Conservation (phyloP, 37 sponge, comb jelly and placozoan species). For the Mnemiopsis leidyi region DNA sequence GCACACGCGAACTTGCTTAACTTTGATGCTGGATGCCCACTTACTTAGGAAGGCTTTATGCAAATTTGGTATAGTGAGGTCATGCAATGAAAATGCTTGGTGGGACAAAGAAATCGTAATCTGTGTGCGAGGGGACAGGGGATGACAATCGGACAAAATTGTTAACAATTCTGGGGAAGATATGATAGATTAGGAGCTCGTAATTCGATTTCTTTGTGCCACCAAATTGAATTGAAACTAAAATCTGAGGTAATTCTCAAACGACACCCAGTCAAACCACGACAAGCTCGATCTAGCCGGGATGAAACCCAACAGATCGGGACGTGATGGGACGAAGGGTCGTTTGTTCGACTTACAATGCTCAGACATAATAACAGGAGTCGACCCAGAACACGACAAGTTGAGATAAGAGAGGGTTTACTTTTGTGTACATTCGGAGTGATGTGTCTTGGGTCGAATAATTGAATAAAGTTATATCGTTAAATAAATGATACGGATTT, state of each 20-base stretch:
- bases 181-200: too few relatives aligned
- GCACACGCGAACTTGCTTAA: background rate
- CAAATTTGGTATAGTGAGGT: background rate
- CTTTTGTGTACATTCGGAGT: background rate
- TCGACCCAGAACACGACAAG: background rate
- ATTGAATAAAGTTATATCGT: background rate
- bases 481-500: background rate
- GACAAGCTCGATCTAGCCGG: background rate
- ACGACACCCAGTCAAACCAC: background rate
- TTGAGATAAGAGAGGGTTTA: background rate
- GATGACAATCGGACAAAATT: too few relatives aligned
- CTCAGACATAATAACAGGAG: background rate
- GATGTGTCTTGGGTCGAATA: background rate
- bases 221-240: background rate
- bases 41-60: constrained; percentile 19
- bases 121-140: too few relatives aligned
- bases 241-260: background rate
- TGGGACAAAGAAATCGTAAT: constrained; percentile 39
- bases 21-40: constrained; percentile 23
- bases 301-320: background rate
- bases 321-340: background rate
- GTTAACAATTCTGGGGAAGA: too few relatives aligned
- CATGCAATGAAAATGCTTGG: constrained; percentile 24
- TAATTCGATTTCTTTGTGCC: background rate
- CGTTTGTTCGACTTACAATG: background rate